Evolutionary conservation across 2,888 invertebrate genomes (phyloP), one percentile per base, ranked within the genome.

Genomic region (Chrysodeixis includens): DNA sequence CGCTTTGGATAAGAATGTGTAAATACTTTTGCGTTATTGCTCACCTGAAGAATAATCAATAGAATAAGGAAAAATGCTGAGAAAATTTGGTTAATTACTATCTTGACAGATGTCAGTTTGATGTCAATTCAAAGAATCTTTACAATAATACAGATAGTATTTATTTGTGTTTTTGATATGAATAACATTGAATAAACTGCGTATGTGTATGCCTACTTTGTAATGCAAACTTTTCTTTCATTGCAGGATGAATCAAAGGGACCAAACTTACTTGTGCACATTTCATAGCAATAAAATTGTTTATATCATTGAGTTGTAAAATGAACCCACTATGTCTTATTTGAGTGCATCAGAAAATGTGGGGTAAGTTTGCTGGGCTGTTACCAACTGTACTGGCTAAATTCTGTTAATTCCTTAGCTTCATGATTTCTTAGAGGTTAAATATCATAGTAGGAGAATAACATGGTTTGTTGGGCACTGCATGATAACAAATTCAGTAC

Each of bases 331-430:
- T 86, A 95, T 95, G 95, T 95, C 95, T 89, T 95, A 91, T 93
- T 92, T 95, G 93, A 95, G 95, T 87, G 88, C 95, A 83, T 89
- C 95, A 83, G 95, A 95, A 93, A 95, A 94, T 93, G 94, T 95
- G 88, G 94, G 95, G 95, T 95, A 82, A 91, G 94, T 86, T n/a
- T n/a, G 6, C n/a, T n/a, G n/a, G 4, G 40, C 40, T 40, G 7
- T n/a, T 40, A 2, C 6, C n/a, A 40, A 69, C 7, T 52, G 22
- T 44, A 44, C 4, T 40, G 5, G 5, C n/a, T 40, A 6, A 14
- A 40, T n/a, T 40, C 40, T n/a, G 5, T 4, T 40, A 6, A 40
- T 40, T n/a, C 6, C n/a, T n/a, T n/a, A n/a, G 14, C 40, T 6
- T n/a, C 5, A n/a, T 4, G 7, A 40, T 40, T n/a, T 40, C 14